Evolutionary conservation across 2,888 invertebrate species (phyloP), one percentile per base, ranked within the genome.

Genomic region (Dusona sp.): DNA sequence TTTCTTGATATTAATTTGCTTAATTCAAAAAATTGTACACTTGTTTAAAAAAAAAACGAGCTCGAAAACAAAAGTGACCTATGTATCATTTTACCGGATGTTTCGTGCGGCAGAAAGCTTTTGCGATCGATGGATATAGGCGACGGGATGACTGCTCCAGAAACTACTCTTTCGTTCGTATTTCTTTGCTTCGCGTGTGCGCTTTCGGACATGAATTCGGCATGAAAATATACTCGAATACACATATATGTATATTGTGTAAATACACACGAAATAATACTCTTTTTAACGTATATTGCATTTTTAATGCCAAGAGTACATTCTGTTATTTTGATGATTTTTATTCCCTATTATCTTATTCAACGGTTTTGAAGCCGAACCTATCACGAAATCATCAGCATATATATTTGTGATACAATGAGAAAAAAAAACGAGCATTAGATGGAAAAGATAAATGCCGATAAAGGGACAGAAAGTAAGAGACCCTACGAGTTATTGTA

Each of bases 71-170:
- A 64, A 48, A 36, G 61, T 54, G n/a, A 25, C 22, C 48, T 61
- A 9, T 33, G n/a, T 16, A 38, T 45, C 54, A 65, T 16, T 25
- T 77, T 6, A 13, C 42, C 9, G 45, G 48, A 7, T 79, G 70
- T 57, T 79, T 51, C 75, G 80, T 61, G 73, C 57, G 70, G 25
- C 36, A 42, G 57, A 45, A 79, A 61, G 73, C 25, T 64, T 48
- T 48, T 7, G 51, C 80, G 87, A 89, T 89, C 88, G 87, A 89
- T 89, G 84, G 73, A 85, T 87, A 88, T 87, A 88, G 88, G 86
- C 87, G 88, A 88, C 88, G 48, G 84, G 80, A 89, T 88, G 87
- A 88, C 87, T 88, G 42, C 70, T 78, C n/a, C 68, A 51, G 51
- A 81, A 70, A 79, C 33, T 29, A 78, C 36, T 51, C 72, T 83